Conservation (phyloP, 2,888 invertebrate species). For the Apocheima hispidaria region DNA sequence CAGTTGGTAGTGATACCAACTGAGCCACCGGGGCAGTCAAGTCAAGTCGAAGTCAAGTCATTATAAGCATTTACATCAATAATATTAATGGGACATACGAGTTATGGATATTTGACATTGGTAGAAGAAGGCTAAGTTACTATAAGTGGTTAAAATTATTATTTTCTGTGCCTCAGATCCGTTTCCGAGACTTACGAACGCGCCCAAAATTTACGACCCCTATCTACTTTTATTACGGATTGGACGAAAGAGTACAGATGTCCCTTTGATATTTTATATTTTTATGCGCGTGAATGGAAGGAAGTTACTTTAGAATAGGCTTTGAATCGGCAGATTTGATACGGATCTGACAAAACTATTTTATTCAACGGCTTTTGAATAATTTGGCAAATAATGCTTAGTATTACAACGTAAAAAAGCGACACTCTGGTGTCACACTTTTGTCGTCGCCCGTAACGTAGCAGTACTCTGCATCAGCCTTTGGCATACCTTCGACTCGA, state of each 20-base stretch:
- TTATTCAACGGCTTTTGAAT: background rate
- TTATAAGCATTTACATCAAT: no score
- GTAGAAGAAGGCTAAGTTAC: background rate
- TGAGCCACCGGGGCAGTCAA: no score
- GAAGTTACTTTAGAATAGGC: conserved; percentile 41
- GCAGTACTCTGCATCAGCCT: no score
- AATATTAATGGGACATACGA: no score
- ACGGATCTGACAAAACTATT: no score
- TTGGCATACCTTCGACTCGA: no score
- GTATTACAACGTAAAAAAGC: no score
- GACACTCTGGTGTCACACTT: no score
- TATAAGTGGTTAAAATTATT: conserved; percentile 6
- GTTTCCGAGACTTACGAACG: conserved; percentile 59
- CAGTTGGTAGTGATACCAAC: no score
- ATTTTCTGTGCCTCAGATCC: conserved; percentile 49
- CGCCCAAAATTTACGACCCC: conserved; percentile 71
- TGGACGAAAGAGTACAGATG: conserved; percentile 77
- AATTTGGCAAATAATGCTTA: background rate
- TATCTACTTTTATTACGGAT: conserved; percentile 80
- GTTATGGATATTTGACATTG: no score
- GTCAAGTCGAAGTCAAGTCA: no score
- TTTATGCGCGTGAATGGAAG: conserved; percentile 46
- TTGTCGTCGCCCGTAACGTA: no score
- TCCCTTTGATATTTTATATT: conserved; percentile 62
- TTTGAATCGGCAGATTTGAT: conserved; percentile 31